phyloP scores from a whole-genome alignment of 1,140 invertebrate genomes.

The Oscheius sp. region DNA sequence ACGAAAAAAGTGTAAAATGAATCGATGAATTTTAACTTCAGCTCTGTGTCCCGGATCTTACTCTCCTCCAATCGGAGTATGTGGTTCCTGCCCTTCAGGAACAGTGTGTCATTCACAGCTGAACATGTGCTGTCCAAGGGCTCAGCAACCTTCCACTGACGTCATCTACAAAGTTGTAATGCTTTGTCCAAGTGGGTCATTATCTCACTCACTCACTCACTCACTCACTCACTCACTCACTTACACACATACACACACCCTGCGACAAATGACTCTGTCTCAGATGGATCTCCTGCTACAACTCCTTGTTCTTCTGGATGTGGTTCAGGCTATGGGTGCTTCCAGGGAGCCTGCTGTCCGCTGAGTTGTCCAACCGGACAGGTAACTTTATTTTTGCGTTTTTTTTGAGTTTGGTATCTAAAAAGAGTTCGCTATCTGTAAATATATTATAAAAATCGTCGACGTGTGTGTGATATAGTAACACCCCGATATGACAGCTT shows the following conservation, averaged over 20 bases:
- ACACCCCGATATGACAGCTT: too few species aligned
- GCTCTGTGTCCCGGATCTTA: constrained; percentile 30
- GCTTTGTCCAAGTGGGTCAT: constrained; percentile 38
- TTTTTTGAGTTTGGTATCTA: too few species aligned
- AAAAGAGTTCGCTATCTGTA: too few species aligned
- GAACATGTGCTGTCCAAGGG: constrained; percentile 31
- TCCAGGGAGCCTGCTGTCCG: constrained; percentile 44
- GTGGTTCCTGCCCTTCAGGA: constrained; percentile 24
- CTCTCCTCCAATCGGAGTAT: constrained; percentile 22
- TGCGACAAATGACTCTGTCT: too few species aligned
- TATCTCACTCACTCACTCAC: background rate
- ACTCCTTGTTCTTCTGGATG: constrained; percentile 33
- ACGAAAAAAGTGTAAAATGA: background rate
- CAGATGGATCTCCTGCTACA: constrained; percentile 38
- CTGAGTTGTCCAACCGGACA: constrained; percentile 39
- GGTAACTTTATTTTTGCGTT: too few species aligned
- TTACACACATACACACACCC: background rate
- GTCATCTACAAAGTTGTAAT: constrained; percentile 32
- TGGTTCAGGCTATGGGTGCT: constrained; percentile 38
- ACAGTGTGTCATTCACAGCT: constrained; percentile 28
- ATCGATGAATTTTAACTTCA: constrained; percentile 5
- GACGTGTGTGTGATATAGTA: too few species aligned
- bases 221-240: background rate
- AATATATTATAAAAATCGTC: too few species aligned
- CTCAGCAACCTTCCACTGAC: constrained; percentile 18